Evolutionary conservation across 1,140 invertebrate species (phyloP), one percentile per base, ranked within the genome.

Genomic region (Cardiocondyla obscurior): DNA sequence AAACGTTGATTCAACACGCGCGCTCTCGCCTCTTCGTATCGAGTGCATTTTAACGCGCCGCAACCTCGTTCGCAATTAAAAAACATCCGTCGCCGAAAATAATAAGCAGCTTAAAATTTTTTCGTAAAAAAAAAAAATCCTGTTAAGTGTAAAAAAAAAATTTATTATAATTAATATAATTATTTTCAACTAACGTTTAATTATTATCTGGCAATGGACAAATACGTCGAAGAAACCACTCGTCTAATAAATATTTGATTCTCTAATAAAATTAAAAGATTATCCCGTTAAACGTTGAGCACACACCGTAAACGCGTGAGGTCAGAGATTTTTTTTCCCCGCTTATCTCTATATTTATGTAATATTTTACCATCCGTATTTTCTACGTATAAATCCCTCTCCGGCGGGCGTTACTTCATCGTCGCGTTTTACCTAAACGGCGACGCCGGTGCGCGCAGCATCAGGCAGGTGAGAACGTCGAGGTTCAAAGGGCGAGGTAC

Each of bases 401-500:
- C 65, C 0, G 16, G 12, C 51, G n/a, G 8, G 12, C 19, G 22
- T 39, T 14, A 25, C 58, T 36, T 62, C 25, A 19, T 46, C n/a
- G 12, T 10, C n/a, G 39, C 5, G 14, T 44, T 46, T 39, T 1
- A 8, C 10, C 33, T 14, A 51, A 51, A 64, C 19, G 58, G 8
- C 14, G n/a, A 76, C n/a, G 12, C 19, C 19, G 36, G 36, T 16
- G 36, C 55, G 42, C 10, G 16, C 49, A 62, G 22, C 22, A 69
- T 22, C 39, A 55, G 69, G 33, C 62, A 79, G 74, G 74, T 69
- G 74, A 51, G 46, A 79, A 79, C 22, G 10, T 5, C 30, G 62
- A 53, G 62, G 49, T 77, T 77, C 60, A 77, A 77, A 77, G 62
- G 46, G 46, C 44, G 46, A 10, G 73, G 10, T 46, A 44, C 55